Base-by-base conservation (phyloP, 2,888 invertebrate genomes). In the Coelopa pilipes region DNA sequence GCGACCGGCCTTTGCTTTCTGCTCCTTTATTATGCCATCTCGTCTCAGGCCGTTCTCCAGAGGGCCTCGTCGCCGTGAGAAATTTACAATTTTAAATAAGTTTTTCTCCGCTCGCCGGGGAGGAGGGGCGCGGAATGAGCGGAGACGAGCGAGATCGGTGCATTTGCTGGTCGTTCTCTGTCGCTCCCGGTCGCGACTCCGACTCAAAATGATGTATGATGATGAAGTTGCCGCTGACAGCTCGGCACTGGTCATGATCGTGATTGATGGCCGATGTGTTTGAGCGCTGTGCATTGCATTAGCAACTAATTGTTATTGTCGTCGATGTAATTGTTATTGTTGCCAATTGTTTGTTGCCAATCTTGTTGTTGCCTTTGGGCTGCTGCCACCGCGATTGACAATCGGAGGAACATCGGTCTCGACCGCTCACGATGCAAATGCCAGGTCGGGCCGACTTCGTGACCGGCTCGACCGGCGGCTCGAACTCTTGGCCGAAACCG, bases 151-250 rank as follows among this genome's bases (percentile, higher is more conserved):
- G n/a, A n/a, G n/a, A n/a, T n/a, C n/a, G n/a, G n/a, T n/a, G n/a
- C n/a, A n/a, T n/a, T n/a, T n/a, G n/a, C n/a, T 34, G 7, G 34
- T 34, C 34, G 7, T 34, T 34, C 34, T 34, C 34, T 34, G 34
- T 34, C 34, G 2, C 34, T 34, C 7, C 7, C 24, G 3, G 21
- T 49, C n/a, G 21, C 13, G 34, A 59, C 46, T 24, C 17, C 49
- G n/a, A 34, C 13, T 50, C 49, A 17, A 13, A 9, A 49, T 66
- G 50, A 66, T 66, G 50, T 50, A 66, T 66, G 66, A 66, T 66
- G 66, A 66, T 66, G 21, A 49, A 50, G 66, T 66, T 49, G n/a
- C 34, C 19, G 50, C 15, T 66, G 66, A 66, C 66, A 66, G 66
- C 49, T 50, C 13, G 10, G 15, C 12, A 59, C 57, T 65, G 47